Evolutionary conservation across 2,888 invertebrate genomes (phyloP).

Genomic region (Griposia aprilina): DNA sequence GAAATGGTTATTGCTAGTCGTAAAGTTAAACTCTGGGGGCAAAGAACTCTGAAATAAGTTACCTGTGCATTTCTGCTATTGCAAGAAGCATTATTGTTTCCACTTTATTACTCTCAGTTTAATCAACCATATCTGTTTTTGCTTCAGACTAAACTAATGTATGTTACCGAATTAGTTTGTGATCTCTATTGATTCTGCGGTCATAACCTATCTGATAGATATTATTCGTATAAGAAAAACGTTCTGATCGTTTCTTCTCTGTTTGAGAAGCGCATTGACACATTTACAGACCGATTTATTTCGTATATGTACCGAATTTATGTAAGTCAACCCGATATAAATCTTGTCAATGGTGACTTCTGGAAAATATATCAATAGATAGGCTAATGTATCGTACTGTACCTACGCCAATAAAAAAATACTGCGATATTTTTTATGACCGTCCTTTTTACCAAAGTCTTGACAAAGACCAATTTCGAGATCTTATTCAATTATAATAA

Average conservation of each 20-base stretch:
- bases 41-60: conserved; percentile 42
- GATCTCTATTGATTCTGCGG: background rate
- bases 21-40: conserved; percentile 33
- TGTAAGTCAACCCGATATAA: too few species aligned
- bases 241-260: background rate
- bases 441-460: background rate
- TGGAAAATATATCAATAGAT: background rate
- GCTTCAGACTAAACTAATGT: background rate
- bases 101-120: conserved; percentile 1
- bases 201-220: background rate
- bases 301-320: background rate
- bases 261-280: background rate
- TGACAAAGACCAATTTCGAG: background rate
- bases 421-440: too few species aligned
- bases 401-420: background rate
- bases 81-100: conserved; percentile 8
- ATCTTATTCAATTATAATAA: conserved; percentile 17
- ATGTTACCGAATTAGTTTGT: background rate
- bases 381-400: background rate
- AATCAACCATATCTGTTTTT: conserved; percentile 9
- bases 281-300: background rate
- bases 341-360: background rate
- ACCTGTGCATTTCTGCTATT: conserved; percentile 25
- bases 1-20: conserved; percentile 37
- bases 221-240: background rate